phyloP scores from a whole-genome alignment of 2,797 vertebrate genomes.

The Lepidocolaptes lacrymiger region DNA sequence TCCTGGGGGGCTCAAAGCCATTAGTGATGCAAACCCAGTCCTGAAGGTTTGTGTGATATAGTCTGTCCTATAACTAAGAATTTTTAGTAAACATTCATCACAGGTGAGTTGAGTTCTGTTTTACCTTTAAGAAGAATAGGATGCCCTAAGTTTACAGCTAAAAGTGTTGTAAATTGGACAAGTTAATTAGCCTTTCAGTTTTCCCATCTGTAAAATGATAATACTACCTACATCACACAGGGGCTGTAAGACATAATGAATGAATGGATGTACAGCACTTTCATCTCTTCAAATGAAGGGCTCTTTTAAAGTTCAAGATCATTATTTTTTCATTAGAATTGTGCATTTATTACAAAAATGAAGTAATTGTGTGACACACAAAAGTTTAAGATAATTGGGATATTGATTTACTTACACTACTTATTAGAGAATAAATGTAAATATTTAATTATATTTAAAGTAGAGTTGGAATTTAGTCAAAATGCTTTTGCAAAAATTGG shows the following conservation, averaged over 20 bases:
- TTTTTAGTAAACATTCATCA: not conserved
- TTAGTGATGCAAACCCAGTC: not conserved
- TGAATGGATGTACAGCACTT: constrained; percentile 22
- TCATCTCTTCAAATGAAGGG: constrained; percentile 48
- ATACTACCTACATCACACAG: constrained; percentile 39
- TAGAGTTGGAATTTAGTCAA: constrained; percentile 20
- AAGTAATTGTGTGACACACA: not conserved
- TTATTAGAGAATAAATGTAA: constrained; percentile 41
- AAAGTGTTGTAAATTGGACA: constrained; percentile 45
- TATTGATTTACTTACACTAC: constrained; percentile 40
- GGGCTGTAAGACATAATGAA: constrained; percentile 39
- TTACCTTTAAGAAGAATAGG: not conserved
- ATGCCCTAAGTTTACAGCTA: constrained; percentile 35
- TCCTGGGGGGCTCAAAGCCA: not conserved
- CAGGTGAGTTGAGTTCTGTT: constrained; percentile 26
- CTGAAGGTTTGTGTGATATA: not conserved
- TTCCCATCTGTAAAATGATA: constrained; percentile 53
- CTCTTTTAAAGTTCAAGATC: constrained; percentile 59
- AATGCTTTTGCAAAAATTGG: constrained; percentile 6
- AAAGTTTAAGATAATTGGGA: constrained; percentile 21
- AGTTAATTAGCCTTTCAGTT: constrained; percentile 50
- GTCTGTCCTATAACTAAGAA: not conserved
- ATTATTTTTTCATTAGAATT: constrained; percentile 56
- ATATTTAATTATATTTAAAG: constrained; percentile 46
- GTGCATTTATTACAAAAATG: constrained; percentile 44